A percentile compares a stretch with the other conserved stretches of the same genome.
Conservation (phyloP, 30 jellyfish, hydroid and myxozoan species). For the Morbakka virulenta region DNA sequence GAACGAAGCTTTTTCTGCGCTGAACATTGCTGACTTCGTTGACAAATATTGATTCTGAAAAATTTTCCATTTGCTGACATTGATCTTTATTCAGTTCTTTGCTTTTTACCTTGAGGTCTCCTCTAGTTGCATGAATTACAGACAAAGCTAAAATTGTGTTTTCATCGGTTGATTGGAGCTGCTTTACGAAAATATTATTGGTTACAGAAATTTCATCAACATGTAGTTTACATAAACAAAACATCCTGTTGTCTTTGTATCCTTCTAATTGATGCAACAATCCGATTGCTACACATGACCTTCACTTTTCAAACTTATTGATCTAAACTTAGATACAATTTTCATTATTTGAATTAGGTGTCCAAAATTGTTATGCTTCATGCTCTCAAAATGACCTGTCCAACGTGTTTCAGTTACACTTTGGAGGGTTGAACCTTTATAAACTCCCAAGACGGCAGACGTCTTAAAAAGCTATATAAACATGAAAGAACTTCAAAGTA, state of each 20-base stretch:
- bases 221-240: too few relatives aligned
- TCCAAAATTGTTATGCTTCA: too few relatives aligned
- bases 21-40: not conserved
- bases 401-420: not conserved
- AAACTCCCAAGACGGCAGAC: not conserved
- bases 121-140: not conserved
- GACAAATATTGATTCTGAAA: too few relatives aligned
- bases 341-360: too few relatives aligned
- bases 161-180: slow-evolving; percentile 2
- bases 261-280: slow-evolving; percentile 1
- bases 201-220: not conserved
- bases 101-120: too few relatives aligned
- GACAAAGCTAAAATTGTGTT: not conserved
- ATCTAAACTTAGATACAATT: not conserved
- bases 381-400: not conserved
- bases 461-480: not conserved
- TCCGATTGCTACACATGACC: slow-evolving; percentile 2
- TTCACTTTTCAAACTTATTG: not conserved
- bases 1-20: not conserved
- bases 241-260: too few relatives aligned
- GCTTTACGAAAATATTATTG: not conserved
- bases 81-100: too few relatives aligned
- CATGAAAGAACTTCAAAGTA: not conserved
- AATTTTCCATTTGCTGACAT: too few relatives aligned
- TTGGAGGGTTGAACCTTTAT: not conserved